A percentile compares a stretch with the other conserved stretches of the same genome.
Evolutionary conservation across 1,140 invertebrate genomes (phyloP).

Genomic region (Drosophila lini): DNA sequence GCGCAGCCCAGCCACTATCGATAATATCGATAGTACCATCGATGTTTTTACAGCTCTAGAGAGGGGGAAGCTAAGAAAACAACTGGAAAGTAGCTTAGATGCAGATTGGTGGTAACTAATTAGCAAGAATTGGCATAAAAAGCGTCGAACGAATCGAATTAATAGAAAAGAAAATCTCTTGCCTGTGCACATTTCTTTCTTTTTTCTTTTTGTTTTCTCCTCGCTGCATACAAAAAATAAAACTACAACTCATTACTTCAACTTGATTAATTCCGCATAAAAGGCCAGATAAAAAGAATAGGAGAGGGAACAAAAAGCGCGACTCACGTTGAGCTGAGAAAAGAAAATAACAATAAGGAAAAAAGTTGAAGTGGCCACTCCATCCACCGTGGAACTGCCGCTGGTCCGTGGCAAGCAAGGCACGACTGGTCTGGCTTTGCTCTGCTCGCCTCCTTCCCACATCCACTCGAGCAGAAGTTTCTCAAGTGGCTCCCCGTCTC

Average conservation of each 20-base stretch:
- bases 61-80: neutral
- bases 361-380: slow-evolving; percentile 58
- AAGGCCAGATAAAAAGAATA: slow-evolving; percentile 26
- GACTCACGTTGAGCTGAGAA: slow-evolving; percentile 47
- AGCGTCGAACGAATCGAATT: neutral
- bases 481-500: slow-evolving; percentile 50
- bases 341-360: slow-evolving; percentile 32
- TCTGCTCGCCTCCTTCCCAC: slow-evolving; percentile 1
- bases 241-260: slow-evolving; percentile 74
- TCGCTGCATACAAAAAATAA: slow-evolving; percentile 34
- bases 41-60: no score
- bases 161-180: slow-evolving; percentile 5
- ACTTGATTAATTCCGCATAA: slow-evolving; percentile 64
- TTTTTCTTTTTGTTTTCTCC: slow-evolving; percentile 6
- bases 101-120: slow-evolving; percentile 3
- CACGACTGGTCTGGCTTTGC: slow-evolving; percentile 37
- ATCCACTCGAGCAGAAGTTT: slow-evolving; percentile 63
- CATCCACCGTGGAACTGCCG: slow-evolving; percentile 35
- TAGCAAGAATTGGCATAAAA: neutral
- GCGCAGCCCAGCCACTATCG: no score
- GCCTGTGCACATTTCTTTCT: neutral
- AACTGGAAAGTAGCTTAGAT: neutral
- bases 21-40: no score
- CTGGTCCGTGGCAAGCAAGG: slow-evolving; percentile 32
- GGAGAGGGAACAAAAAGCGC: slow-evolving; percentile 40